Percentiles rank a stretch among this genome's conserved stretches.
phyloP scores from a whole-genome alignment of 2,888 invertebrate genomes.

The Taphrorychus bicolor region DNA sequence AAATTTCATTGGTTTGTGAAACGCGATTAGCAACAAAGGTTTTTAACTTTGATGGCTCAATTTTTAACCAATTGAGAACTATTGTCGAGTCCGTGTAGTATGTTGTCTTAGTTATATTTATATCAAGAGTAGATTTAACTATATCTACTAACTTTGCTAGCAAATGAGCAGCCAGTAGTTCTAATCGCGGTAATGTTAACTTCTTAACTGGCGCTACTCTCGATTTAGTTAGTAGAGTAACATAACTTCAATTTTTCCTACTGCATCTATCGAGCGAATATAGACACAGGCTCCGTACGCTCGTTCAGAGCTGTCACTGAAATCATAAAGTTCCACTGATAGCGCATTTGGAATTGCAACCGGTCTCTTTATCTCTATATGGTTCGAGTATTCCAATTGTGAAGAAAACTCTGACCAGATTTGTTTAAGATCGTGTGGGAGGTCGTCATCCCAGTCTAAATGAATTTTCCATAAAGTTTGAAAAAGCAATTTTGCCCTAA shows the following conservation, averaged over 20 bases:
- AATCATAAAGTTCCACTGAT: constrained; percentile 40
- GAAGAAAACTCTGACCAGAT: constrained; percentile 6
- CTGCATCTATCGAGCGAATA: constrained; percentile 32
- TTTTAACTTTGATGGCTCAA: constrained; percentile 7
- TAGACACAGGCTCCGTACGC: constrained; percentile 47
- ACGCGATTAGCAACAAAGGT: constrained; percentile 36
- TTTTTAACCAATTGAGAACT: constrained; percentile 23
- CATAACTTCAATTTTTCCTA: constrained; percentile 3
- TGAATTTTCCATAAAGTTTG: constrained; percentile 10
- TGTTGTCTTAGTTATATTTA: constrained; percentile 18
- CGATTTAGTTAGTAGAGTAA: constrained; percentile 47
- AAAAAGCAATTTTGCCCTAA: constrained; percentile 5
- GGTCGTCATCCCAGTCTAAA: constrained; percentile 10
- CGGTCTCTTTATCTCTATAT: constrained; percentile 2
- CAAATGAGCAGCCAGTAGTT: constrained; percentile 41
- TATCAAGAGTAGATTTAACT: constrained; percentile 13
- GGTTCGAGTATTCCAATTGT: constrained; percentile 6
- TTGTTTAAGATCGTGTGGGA: constrained; percentile 3
- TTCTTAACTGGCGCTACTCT: constrained; percentile 46
- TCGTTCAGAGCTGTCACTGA: constrained; percentile 41
- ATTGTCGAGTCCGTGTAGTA: constrained; percentile 34
- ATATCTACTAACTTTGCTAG: constrained; percentile 33
- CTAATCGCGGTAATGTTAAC: constrained; percentile 43
- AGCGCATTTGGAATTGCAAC: background rate
- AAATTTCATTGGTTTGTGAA: background rate